Conservation (phyloP, 2,888 invertebrate species). For the Cordilura impudica region DNA sequence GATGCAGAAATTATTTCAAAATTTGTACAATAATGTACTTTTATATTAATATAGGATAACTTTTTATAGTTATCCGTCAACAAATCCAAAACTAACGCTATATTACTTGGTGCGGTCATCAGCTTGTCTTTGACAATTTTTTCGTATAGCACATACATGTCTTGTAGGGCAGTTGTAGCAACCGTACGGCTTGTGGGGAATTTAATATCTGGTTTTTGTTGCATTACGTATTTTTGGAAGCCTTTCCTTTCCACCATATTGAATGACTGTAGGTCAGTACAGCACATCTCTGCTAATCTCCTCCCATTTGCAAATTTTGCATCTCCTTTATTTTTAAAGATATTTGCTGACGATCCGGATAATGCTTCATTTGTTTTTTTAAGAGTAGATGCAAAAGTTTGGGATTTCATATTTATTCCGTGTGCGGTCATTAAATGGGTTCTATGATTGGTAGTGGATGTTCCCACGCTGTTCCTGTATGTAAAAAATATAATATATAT, state of each 20-base stretch:
- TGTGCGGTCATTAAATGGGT: not conserved
- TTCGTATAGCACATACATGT: not conserved
- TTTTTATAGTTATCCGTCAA: slow-evolving; percentile 19
- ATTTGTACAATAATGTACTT: slow-evolving; percentile 13
- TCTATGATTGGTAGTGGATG: not conserved
- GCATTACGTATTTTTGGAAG: slow-evolving; percentile 1
- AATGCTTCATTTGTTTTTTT: slow-evolving; percentile 10
- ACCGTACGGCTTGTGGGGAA: slow-evolving; percentile 10
- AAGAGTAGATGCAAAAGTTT: not conserved
- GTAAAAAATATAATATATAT: too few species aligned
- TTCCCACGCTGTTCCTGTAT: not conserved
- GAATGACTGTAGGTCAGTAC: slow-evolving; percentile 16
- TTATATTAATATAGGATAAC: slow-evolving; percentile 7
- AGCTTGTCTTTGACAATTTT: slow-evolving; percentile 6
- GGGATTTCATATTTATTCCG: not conserved
- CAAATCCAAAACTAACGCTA: slow-evolving; percentile 8
- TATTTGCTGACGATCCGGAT: not conserved
- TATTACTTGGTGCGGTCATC: not conserved
- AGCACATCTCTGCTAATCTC: slow-evolving; percentile 22
- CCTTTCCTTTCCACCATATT: slow-evolving; percentile 16
- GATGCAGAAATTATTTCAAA: not conserved
- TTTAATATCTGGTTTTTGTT: not conserved
- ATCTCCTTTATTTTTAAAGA: slow-evolving; percentile 24
- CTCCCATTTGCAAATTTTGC: slow-evolving; percentile 1
- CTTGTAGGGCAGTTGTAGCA: not conserved